A percentile compares a stretch with the other conserved stretches of the same genome.
Evolutionary conservation across 2,888 invertebrate genomes (phyloP).

Genomic region (Esperia sulphurella): DNA sequence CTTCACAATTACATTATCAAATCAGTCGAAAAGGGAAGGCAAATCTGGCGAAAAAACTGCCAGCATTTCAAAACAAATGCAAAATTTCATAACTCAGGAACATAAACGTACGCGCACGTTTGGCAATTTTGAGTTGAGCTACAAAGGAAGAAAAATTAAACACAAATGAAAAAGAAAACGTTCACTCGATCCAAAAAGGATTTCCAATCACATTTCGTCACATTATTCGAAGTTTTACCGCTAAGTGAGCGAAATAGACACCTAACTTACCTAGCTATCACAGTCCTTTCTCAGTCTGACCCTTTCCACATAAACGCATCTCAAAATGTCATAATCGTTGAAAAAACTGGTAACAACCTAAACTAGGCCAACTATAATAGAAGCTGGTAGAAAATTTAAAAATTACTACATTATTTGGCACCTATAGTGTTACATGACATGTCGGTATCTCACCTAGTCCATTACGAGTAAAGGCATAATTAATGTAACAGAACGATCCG

Average conservation of each 20-base stretch:
- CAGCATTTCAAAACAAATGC: constrained; percentile 32
- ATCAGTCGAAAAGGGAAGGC: constrained; percentile 61
- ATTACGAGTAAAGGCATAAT: constrained; percentile 32
- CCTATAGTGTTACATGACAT: constrained; percentile 59
- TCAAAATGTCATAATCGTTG: constrained; percentile 63
- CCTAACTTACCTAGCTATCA: constrained; percentile 77
- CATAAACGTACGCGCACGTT: constrained; percentile 31
- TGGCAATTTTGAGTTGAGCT: constrained; percentile 40
- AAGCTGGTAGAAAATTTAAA: constrained; percentile 62
- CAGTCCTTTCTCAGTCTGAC: constrained; percentile 79
- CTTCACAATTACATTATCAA: constrained; percentile 51
- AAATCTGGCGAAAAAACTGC: constrained; percentile 21
- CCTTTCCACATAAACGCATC: constrained; percentile 74
- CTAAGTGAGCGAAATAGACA: constrained; percentile 72
- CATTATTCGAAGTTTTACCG: constrained; percentile 59
- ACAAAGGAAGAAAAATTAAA: constrained; percentile 25
- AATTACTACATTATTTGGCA: constrained; percentile 73
- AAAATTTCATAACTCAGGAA: constrained; percentile 47
- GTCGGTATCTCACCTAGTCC: constrained; percentile 38
- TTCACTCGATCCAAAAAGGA: constrained; percentile 49
- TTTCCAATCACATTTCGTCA: constrained; percentile 41
- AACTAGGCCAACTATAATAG: constrained; percentile 64
- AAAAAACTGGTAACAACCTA: constrained; percentile 75
- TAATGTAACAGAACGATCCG: constrained; percentile 42
- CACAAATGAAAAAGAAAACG: constrained; percentile 34